Conservation (phyloP, 2,113 vertebrate genomes). For the Epinephelus cyanopodus region DNA sequence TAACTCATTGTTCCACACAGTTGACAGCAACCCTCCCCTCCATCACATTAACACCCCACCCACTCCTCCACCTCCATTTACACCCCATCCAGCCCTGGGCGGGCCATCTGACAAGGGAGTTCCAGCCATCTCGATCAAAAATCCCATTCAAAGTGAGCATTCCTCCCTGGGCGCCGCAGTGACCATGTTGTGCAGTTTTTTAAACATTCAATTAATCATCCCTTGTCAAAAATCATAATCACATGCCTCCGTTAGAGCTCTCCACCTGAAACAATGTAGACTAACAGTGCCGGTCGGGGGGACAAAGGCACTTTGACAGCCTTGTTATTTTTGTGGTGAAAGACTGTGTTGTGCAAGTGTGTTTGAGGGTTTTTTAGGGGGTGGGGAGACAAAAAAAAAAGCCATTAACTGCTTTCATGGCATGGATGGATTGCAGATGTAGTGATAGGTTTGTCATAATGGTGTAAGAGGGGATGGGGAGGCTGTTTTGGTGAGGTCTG, state of each 20-base stretch:
- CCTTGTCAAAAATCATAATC: conserved; percentile 60
- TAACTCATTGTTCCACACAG: conserved; percentile 74
- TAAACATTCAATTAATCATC: conserved; percentile 66
- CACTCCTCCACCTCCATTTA: conserved; percentile 50
- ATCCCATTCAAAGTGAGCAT: conserved; percentile 45
- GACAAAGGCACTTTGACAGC: conserved; percentile 58
- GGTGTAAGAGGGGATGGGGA: conserved; percentile 42
- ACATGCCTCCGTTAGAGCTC: conserved; percentile 39
- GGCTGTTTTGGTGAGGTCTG: conserved; percentile 51
- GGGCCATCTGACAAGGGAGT: conserved; percentile 53
- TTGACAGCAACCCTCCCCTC: conserved; percentile 72
- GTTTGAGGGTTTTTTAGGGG: conserved; percentile 36
- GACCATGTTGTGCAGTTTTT: conserved; percentile 34
- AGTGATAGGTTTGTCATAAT: conserved; percentile 63
- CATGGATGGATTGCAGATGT: conserved; percentile 65
- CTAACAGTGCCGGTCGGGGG: conserved; percentile 15
- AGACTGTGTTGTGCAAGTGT: conserved; percentile 41
- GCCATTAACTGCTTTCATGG: conserved; percentile 62
- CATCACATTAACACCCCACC: conserved; percentile 73
- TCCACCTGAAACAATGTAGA: conserved; percentile 70
- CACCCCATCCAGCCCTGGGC: conserved; percentile 48
- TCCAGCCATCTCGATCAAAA: conserved; percentile 38
- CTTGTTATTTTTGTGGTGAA: conserved; percentile 61
- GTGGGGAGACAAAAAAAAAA: conserved; percentile 26
- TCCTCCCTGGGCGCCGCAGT: conserved; percentile 12